Base-by-base conservation (phyloP, 2,888 invertebrate genomes). In the Synergus laeviventris region DNA sequence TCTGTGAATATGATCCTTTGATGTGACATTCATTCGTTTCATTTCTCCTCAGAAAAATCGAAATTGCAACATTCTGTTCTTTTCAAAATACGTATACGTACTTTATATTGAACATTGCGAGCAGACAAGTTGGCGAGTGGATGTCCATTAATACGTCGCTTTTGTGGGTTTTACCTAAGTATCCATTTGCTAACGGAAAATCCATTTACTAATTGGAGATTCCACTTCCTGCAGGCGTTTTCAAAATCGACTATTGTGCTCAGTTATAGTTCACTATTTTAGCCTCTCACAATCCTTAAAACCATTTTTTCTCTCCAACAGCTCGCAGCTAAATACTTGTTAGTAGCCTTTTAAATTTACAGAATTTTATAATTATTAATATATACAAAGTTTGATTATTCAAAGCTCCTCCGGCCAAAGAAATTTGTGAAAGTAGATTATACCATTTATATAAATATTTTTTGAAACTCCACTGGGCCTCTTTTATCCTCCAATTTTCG, bases 161-260 rank as follows among this genome's bases (percentile, higher is more conserved):
- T 56, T 74, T 74, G 74, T 59, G 42, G 74, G 39, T 74, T 73
- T 18, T 38, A 59, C 59, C 39, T 74, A 38, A 59, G 38, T 59
- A 56, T 74, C 56, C 74, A 74, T 74, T 74, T 74, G 31, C 56
- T 38, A 56, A 16, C 31, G 45, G 38, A 42, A 74, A 66, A 75
- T 78, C 78, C 78, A 76, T 76, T 75, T 77, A 61, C 76, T 79
- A 76, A 79, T 79, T 79, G 76, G 75, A 60, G 56, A 66, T 75
- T 56, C 18, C 74, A 70, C 31, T 70, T 49, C 49, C 70, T 49
- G 31, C n/a, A 49, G 24, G 36, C 49, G 36, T 45, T 45, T 70
- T 49, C 16, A 70, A 70, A 70, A 70, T 70, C 31, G 45, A 16
- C 49, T 49, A 49, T 70, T 36, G 49, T 45, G 12, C 31, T 31